These are phyloP conservation scores for Phyllotreta striolata DNA, from an alignment of 2,888 invertebrate genomes.

Conservation along the genomic window DNA sequence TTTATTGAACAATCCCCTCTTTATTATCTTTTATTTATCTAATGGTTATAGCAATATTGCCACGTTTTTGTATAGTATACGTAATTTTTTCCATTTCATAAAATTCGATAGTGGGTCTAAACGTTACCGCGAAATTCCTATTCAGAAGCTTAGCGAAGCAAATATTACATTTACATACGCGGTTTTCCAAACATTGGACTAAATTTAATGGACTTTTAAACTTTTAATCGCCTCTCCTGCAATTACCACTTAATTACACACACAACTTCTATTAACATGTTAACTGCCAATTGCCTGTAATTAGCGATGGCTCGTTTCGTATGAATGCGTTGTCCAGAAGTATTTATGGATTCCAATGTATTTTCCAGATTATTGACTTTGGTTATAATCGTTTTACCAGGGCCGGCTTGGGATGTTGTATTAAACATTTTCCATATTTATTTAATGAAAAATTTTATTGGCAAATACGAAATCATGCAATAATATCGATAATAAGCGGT, in stretches of 20 bases:
- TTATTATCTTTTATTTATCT: no score
- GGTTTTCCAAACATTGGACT: constrained; percentile 13
- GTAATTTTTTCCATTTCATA: no score
- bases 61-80: no score
- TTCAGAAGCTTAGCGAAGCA: constrained; percentile 6
- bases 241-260: constrained; percentile 18
- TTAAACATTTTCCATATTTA: no score
- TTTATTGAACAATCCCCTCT: no score
- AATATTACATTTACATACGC: constrained; percentile 21
- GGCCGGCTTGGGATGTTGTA: no score
- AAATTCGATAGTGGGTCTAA: not conserved
- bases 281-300: constrained; percentile 21
- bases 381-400: not conserved
- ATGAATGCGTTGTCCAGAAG: constrained; percentile 6
- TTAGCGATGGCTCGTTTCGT: constrained; percentile 10
- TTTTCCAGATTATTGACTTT: constrained; percentile 16
- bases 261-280: constrained; percentile 18
- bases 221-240: constrained; percentile 17
- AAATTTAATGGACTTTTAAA: constrained; percentile 20
- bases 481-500: no score
- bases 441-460: no score
- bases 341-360: constrained; percentile 9
- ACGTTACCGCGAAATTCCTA: constrained; percentile 12
- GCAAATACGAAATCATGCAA: no score
- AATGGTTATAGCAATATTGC: no score